A percentile compares a stretch with the other conserved stretches of the same genome.
These are phyloP conservation scores for Aulostomus chinensis DNA, from an alignment of 2,797 vertebrate genomes.

Conservation along the genomic window DNA sequence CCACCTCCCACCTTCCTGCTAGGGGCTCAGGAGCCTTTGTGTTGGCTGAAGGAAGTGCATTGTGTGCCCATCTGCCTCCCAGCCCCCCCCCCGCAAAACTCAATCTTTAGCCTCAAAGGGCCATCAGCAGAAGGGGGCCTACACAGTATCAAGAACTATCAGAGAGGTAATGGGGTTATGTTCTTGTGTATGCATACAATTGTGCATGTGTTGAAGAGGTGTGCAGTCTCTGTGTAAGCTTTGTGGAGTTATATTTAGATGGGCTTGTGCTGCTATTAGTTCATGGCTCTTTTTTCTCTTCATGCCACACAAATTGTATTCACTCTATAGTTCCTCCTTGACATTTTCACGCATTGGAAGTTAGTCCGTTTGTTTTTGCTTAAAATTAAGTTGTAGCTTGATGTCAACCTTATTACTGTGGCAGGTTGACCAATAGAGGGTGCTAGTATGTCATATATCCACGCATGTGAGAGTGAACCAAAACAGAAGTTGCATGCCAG, in stretches of 20 bases:
- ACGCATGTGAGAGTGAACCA: too few relatives aligned
- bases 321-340: slow-evolving; percentile 5
- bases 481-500: too few relatives aligned
- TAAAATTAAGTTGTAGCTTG: too few relatives aligned
- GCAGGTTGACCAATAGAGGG: too few relatives aligned
- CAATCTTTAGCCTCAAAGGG: slow-evolving; percentile 53
- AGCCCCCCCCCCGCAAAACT: slow-evolving; percentile 24
- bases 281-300: slow-evolving; percentile 15
- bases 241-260: slow-evolving; percentile 35
- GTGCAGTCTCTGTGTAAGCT: slow-evolving; percentile 35
- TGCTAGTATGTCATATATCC: too few relatives aligned
- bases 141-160: slow-evolving; percentile 25
- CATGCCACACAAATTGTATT: not conserved
- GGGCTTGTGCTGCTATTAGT: slow-evolving; percentile 6
- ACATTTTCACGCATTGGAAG: too few relatives aligned
- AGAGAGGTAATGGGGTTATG: slow-evolving; percentile 23
- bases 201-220: slow-evolving; percentile 2
- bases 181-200: not conserved
- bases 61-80: slow-evolving; percentile 68
- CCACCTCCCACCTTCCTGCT: slow-evolving; percentile 33
- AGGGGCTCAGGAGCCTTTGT: slow-evolving; percentile 44
- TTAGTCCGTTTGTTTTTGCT: too few relatives aligned
- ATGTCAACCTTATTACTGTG: too few relatives aligned
- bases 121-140: slow-evolving; percentile 56
- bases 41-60: slow-evolving; percentile 49